Conservation (phyloP, 1,140 invertebrate species). For the Drosophila oshimai region DNA sequence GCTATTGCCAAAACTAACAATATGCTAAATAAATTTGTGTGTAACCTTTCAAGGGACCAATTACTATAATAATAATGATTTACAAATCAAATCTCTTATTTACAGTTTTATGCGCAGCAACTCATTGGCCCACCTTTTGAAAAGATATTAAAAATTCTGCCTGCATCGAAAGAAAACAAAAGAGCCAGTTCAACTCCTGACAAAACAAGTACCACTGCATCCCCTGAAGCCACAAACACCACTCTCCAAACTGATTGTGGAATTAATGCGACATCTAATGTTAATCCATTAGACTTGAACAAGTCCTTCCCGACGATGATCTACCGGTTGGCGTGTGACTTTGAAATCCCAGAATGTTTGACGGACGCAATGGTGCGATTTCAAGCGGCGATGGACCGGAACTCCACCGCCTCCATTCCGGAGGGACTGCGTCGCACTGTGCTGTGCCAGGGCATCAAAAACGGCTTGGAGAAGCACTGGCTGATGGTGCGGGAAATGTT, state of each 20-base stretch:
- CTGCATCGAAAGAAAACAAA: too few relatives aligned
- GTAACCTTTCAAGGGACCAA: too few relatives aligned
- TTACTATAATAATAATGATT: too few relatives aligned
- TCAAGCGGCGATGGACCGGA: slow-evolving; percentile 83
- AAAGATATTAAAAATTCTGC: not conserved
- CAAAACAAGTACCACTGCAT: not conserved
- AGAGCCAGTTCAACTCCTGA: not conserved
- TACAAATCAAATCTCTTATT: not conserved
- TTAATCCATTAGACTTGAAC: too few relatives aligned
- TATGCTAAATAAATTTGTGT: not conserved
- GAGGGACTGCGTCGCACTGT: slow-evolving; percentile 87
- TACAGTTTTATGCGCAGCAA: not conserved
- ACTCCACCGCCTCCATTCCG: slow-evolving; percentile 84
- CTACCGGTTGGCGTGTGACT: slow-evolving; percentile 84
- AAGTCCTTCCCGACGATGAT: not conserved
- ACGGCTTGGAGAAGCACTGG: slow-evolving; percentile 90
- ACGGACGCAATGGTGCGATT: slow-evolving; percentile 85
- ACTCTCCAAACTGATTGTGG: too few relatives aligned
- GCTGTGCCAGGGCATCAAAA: slow-evolving; percentile 89
- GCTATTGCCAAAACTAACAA: too few relatives aligned
- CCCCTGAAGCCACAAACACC: not conserved
- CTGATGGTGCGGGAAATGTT: slow-evolving; percentile 90
- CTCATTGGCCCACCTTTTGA: not conserved
- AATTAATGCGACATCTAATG: too few relatives aligned
- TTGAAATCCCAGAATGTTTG: slow-evolving; percentile 85